phyloP scores from a whole-genome alignment of 2,797 vertebrate species.

The Uromys caudimaculatus region DNA sequence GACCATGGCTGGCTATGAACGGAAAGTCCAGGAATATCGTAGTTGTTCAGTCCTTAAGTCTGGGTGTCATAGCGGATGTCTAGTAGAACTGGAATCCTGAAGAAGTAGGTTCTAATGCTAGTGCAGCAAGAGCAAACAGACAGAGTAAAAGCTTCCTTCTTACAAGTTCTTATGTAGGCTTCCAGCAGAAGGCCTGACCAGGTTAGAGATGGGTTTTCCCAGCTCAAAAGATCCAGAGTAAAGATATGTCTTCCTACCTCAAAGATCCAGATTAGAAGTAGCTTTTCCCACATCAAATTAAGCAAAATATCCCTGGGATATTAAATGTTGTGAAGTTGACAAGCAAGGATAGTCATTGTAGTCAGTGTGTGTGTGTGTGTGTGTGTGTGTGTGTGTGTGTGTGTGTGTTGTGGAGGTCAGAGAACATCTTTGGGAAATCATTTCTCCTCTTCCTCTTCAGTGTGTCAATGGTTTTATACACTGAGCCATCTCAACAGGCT shows the following conservation, averaged over 20 bases:
- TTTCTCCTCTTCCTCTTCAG: neutral
- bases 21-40: neutral
- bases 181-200: neutral
- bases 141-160: neutral
- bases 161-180: neutral
- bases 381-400: neutral
- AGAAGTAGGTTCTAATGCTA: neutral
- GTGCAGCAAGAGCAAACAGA: neutral
- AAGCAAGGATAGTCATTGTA: neutral
- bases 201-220: neutral
- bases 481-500: neutral
- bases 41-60: neutral
- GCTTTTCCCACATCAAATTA: neutral
- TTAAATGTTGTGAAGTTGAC: neutral
- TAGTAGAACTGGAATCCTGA: neutral
- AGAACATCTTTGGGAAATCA: neutral
- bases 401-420: neutral
- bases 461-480: neutral
- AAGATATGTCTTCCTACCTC: neutral
- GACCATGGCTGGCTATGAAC: neutral
- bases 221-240: neutral
- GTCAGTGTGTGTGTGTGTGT: neutral
- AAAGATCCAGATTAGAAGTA: neutral
- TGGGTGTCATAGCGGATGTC: neutral
- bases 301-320: neutral